A percentile compares a stretch with the other conserved stretches of the same genome.
phyloP scores from a whole-genome alignment of 2,113 vertebrate species.

The Sterna hirundo region DNA sequence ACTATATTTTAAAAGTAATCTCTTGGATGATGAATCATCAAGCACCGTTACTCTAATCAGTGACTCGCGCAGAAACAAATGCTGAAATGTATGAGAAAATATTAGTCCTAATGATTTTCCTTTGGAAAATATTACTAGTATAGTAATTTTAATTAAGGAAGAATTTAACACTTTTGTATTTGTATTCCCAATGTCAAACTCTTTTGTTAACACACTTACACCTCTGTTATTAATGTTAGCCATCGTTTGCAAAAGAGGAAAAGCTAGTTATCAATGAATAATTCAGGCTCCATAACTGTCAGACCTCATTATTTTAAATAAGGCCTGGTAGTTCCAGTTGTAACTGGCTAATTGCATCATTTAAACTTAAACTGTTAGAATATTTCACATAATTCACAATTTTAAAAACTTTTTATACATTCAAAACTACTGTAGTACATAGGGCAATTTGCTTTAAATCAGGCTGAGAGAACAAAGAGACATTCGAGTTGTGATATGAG shows the following conservation, averaged over 20 bases:
- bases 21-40: constrained; percentile 22
- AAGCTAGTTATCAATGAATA: constrained; percentile 83
- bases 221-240: constrained; percentile 81
- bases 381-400: constrained; percentile 76
- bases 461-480: constrained; percentile 62
- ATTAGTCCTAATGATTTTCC: constrained; percentile 66
- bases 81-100: constrained; percentile 56
- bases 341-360: constrained; percentile 80
- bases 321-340: constrained; percentile 75
- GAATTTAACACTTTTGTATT: constrained; percentile 73
- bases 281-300: constrained; percentile 81
- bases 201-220: constrained; percentile 78
- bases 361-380: constrained; percentile 78
- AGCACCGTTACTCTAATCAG: constrained; percentile 21
- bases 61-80: constrained; percentile 25
- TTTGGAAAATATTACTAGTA: constrained; percentile 67
- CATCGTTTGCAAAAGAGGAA: constrained; percentile 75
- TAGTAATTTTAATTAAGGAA: constrained; percentile 75
- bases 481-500: constrained; percentile 7
- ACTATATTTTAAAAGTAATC: constrained; percentile 3
- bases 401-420: constrained; percentile 73
- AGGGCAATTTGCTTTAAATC: constrained; percentile 72
- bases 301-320: constrained; percentile 85
- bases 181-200: constrained; percentile 75
- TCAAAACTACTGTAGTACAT: constrained; percentile 75